Conservation (phyloP, 2,113 vertebrate species). For the Rostratula benghalensis region DNA sequence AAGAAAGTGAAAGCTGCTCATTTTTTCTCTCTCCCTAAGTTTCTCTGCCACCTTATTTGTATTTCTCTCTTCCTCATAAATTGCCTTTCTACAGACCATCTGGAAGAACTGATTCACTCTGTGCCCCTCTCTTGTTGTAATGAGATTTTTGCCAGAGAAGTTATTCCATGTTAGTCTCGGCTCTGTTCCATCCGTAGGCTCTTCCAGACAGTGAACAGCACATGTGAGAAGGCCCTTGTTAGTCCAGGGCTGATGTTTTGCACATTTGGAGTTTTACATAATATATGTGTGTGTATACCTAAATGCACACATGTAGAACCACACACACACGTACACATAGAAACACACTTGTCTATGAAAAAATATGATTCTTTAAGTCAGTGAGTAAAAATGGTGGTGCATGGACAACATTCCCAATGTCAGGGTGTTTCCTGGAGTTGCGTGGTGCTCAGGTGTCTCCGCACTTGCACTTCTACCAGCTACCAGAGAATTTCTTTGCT, state of each 20-base stretch:
- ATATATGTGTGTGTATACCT: no score
- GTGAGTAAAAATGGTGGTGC: neutral
- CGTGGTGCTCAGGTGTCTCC: neutral
- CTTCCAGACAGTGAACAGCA: neutral
- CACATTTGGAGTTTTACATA: neutral
- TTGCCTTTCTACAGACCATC: neutral
- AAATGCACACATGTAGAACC: no score
- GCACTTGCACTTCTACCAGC: rapidly evolving
- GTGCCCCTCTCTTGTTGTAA: neutral
- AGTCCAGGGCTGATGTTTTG: neutral
- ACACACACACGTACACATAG: neutral
- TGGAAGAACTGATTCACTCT: neutral
- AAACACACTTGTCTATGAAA: neutral
- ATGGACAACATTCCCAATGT: neutral
- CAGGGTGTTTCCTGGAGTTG: neutral
- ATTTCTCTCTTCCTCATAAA: neutral
- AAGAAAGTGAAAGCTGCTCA: neutral
- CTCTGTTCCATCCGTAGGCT: neutral
- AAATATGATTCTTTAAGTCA: neutral
- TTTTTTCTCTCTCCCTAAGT: neutral
- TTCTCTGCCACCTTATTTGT: neutral
- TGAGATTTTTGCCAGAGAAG: neutral
- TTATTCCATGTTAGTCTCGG: neutral
- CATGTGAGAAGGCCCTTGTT: neutral
- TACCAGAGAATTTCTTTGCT: neutral